Evolutionary conservation across 2,888 invertebrate species (phyloP).

Genomic region (Graphium colonna): DNA sequence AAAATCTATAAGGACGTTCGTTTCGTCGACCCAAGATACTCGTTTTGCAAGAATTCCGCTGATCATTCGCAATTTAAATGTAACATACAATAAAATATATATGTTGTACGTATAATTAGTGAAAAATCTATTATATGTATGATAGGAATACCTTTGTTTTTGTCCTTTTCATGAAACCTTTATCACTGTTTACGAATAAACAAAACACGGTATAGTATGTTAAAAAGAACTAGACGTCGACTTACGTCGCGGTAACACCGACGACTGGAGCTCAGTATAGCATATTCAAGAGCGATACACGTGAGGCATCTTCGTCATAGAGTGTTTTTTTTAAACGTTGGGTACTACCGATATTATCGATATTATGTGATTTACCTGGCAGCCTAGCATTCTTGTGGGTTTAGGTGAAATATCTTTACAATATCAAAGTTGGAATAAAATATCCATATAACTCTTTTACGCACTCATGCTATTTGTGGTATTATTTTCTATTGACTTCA

Average conservation of each 20-base stretch:
- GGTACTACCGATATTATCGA: neutral
- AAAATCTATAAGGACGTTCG: conserved; percentile 3
- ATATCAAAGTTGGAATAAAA: neutral
- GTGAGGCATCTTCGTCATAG: neutral
- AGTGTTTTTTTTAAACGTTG: neutral
- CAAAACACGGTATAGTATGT: neutral
- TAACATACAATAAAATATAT: neutral
- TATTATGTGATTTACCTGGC: conserved; percentile 7
- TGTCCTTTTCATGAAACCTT: neutral
- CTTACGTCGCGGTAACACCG: conserved; percentile 1
- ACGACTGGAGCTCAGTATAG: conserved; percentile 2
- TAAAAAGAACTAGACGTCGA: conserved; percentile 4
- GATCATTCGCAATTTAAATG: neutral
- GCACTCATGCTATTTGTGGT: too few relatives aligned
- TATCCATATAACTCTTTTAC: too few relatives aligned
- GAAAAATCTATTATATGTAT: neutral
- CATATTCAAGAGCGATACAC: conserved; percentile 6
- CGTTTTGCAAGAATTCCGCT: conserved; percentile 14
- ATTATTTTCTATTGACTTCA: too few relatives aligned
- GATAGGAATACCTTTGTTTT: conserved; percentile 3
- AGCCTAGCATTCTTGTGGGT: neutral
- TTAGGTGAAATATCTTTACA: neutral
- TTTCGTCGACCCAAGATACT: conserved; percentile 9
- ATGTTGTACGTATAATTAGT: neutral
- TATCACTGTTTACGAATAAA: conserved; percentile 6